Base-by-base conservation (phyloP, 2,797 vertebrate species). In the Cryptoprocta ferox region DNA sequence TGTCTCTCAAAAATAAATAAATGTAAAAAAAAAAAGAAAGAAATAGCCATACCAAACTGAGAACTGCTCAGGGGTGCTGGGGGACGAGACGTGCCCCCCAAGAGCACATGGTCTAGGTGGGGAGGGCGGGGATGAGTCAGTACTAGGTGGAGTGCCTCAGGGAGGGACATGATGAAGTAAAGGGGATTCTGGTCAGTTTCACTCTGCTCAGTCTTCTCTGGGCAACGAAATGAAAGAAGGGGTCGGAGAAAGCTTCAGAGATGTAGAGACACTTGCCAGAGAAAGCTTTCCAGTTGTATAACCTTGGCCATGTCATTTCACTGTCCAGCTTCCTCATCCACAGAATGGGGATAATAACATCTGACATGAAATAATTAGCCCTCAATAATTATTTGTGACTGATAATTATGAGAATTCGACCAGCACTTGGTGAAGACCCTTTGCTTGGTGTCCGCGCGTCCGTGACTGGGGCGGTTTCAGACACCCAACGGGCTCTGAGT, bases 71-170 rank as follows among this genome's bases (percentile, higher is more conserved):
- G 50, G 48, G 61, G 13, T 78, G 37, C 50, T 70, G 50, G 35
- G 39, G 48, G 78, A 35, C 1, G 19, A 19, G 42, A n/a, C 0
- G 0, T 21, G 14, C 0, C 56, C 61, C 35, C 0, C 0, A 8
- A n/a, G 45, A 61, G 15, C 0, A 4, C 26, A 14, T 0, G 5
- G 66, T 37, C 48, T n/a, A 48, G 71, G 28, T 3, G 11, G 37
- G 39, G 45, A 75, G 37, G 48, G 13, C 1, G 11, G 32, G 56
- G 59, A 12, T n/a, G 26, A 92, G 28, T 48, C 35, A 15, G 61
- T 14, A 28, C 15, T 37, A 30, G 0, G 6, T 10, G 26, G 35
- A 8, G 39, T 8, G 32, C 5, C 32, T 10, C 4, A 30, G 88
- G 35, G 79, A 83, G 19, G 0, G 48, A 73, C n/a, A 61, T 14